Conservation (phyloP, 2,888 invertebrate genomes). For the Sycophila texana region DNA sequence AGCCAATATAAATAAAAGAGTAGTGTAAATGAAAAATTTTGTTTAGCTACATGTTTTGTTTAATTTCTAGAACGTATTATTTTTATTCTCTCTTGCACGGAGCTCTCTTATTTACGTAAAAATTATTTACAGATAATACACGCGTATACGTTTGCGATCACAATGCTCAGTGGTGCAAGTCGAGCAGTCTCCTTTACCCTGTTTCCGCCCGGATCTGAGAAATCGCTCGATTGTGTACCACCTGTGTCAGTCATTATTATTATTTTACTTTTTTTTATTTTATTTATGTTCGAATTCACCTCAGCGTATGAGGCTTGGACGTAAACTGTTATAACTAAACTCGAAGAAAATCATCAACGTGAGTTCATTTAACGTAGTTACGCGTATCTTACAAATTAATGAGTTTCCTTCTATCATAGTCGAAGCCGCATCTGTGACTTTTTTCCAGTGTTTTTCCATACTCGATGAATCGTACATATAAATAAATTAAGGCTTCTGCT, state of each 20-base stretch:
- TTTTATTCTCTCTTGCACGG: slow-evolving; percentile 42
- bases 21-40: slow-evolving; percentile 41
- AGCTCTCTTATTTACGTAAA: slow-evolving; percentile 60
- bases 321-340: slow-evolving; percentile 54
- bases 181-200: slow-evolving; percentile 64
- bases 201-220: slow-evolving; percentile 63
- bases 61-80: slow-evolving; percentile 49
- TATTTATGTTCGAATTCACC: slow-evolving; percentile 46
- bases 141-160: slow-evolving; percentile 75
- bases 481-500: slow-evolving; percentile 52
- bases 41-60: slow-evolving; percentile 49
- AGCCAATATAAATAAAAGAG: slow-evolving; percentile 60
- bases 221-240: slow-evolving; percentile 64
- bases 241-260: slow-evolving; percentile 58
- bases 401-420: slow-evolving; percentile 55
- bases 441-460: slow-evolving; percentile 49
- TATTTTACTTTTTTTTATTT: slow-evolving; percentile 40
- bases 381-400: slow-evolving; percentile 57
- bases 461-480: slow-evolving; percentile 29
- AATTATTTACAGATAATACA: slow-evolving; percentile 74
- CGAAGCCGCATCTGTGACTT: slow-evolving; percentile 47
- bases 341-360: slow-evolving; percentile 50
- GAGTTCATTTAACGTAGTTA: slow-evolving; percentile 54
- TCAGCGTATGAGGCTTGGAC: slow-evolving; percentile 49
- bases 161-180: slow-evolving; percentile 68